Conservation (phyloP, 1,140 invertebrate genomes). For the Drosophila busckii region DNA sequence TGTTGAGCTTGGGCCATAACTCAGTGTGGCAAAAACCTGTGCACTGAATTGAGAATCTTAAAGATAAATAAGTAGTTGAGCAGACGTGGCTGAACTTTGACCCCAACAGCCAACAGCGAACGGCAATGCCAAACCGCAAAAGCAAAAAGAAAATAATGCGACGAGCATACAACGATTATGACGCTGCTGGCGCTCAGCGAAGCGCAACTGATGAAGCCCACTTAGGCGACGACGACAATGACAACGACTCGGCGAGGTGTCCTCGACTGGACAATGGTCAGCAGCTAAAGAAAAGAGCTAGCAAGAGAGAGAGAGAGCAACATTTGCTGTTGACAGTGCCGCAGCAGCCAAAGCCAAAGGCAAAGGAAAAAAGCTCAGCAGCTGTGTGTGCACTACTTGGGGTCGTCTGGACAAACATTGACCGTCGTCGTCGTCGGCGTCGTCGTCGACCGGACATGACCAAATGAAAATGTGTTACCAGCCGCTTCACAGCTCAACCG, state of each 20-base stretch:
- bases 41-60: constrained; percentile 73
- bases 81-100: constrained; percentile 60
- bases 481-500: no score
- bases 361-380: constrained; percentile 21
- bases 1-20: constrained; percentile 2
- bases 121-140: constrained; percentile 31
- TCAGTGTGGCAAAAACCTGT: constrained; percentile 52
- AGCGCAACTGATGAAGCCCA: constrained; percentile 73
- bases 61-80: constrained; percentile 74
- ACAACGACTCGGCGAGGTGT: constrained; percentile 42
- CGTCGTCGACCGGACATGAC: constrained; percentile 67
- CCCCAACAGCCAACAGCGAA: constrained; percentile 54
- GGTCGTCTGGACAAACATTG: constrained; percentile 78
- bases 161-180: constrained; percentile 51
- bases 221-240: constrained; percentile 41
- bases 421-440: no score
- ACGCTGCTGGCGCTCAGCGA: constrained; percentile 53
- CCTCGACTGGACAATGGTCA: constrained; percentile 43
- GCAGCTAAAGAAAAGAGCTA: no score
- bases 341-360: constrained; percentile 28
- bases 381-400: constrained; percentile 63
- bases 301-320: constrained; percentile 56
- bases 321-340: constrained; percentile 68
- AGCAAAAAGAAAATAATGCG: constrained; percentile 11
- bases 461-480: constrained; percentile 71